These are phyloP conservation scores for Zeugodacus cucurbitae DNA, from an alignment of 1,140 invertebrate genomes.

Conservation along the genomic window DNA sequence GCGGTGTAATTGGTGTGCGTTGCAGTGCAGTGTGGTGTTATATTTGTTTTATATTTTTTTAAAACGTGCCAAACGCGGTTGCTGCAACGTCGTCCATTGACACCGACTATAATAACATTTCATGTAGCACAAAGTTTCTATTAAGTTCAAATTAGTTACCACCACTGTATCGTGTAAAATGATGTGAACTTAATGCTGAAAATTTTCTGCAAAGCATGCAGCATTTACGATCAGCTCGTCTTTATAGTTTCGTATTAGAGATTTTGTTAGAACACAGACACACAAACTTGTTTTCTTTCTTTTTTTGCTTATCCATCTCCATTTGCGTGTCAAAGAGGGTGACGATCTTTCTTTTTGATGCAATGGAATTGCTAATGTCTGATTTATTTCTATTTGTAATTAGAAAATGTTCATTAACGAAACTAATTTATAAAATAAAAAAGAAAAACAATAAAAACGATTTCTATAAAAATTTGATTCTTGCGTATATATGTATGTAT, in stretches of 20 bases:
- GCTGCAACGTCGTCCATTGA: not conserved
- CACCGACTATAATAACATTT: not conserved
- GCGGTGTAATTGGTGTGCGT: not conserved
- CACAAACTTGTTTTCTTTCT: not conserved
- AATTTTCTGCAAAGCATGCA: not conserved
- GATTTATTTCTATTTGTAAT: not conserved
- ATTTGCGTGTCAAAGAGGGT: not conserved
- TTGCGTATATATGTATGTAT: not conserved
- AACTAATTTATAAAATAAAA: conserved; percentile 31
- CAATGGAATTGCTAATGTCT: not conserved
- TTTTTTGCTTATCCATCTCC: not conserved
- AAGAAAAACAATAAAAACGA: not conserved
- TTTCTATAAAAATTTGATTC: not conserved
- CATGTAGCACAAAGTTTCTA: not conserved
- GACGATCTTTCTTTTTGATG: not conserved
- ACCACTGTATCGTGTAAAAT: not conserved
- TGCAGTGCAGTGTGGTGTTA: not conserved
- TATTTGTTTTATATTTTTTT: conserved; percentile 34
- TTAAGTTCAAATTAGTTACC: not conserved
- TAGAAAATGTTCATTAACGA: conserved; percentile 20
- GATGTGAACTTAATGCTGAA: not conserved
- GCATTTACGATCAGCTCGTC: not conserved
- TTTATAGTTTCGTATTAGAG: conserved; percentile 13
- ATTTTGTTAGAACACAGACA: conserved; percentile 4
- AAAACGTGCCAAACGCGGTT: not conserved